Conservation (phyloP, 2,888 invertebrate genomes). For the Pseudococcus longispinus region DNA sequence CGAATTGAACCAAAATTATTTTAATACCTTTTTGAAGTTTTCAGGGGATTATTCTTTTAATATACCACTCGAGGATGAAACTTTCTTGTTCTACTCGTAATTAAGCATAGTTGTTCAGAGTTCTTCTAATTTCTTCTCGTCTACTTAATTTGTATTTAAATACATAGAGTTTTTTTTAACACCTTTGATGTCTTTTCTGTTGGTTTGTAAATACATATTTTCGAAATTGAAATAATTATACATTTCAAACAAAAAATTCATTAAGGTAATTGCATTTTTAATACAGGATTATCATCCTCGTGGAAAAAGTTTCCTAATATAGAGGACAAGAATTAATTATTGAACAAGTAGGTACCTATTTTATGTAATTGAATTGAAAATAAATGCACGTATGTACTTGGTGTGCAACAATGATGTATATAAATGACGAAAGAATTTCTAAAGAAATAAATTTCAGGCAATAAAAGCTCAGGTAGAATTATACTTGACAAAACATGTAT, state of each 20-base stretch:
- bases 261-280: constrained; percentile 25
- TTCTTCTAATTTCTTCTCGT: background rate
- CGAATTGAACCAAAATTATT: background rate
- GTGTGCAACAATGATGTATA: too few species aligned
- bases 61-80: background rate
- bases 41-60: background rate
- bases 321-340: too few species aligned
- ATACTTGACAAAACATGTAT: too few species aligned
- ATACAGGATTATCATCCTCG: background rate
- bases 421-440: too few species aligned
- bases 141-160: background rate
- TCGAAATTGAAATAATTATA: background rate
- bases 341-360: too few species aligned
- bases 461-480: too few species aligned
- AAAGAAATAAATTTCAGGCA: too few species aligned
- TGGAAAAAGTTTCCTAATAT: too few species aligned
- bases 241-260: background rate
- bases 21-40: background rate
- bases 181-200: constrained; percentile 5
- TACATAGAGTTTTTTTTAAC: background rate
- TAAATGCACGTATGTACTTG: too few species aligned
- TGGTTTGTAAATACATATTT: background rate
- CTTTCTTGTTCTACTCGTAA: constrained; percentile 1
- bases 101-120: background rate
- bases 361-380: too few species aligned